These are phyloP conservation scores for Myocastor coypus DNA, from an alignment of 2,113 vertebrate species.

Conservation along the genomic window DNA sequence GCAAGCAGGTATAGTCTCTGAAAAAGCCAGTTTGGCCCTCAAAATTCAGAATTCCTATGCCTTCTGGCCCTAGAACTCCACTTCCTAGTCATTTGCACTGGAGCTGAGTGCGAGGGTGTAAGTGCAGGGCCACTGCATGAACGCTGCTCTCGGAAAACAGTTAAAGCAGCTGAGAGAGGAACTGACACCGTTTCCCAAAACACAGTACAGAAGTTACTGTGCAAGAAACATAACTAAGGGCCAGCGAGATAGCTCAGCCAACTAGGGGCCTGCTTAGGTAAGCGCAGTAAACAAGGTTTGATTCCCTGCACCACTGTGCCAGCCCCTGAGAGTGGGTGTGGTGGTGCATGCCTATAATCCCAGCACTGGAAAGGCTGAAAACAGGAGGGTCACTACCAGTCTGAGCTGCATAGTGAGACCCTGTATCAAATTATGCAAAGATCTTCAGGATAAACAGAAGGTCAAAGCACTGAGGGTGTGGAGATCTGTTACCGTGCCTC, in stretches of 20 bases:
- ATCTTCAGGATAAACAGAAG: background rate
- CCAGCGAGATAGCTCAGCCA: no score
- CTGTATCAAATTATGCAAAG: background rate
- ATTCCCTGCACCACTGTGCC: no score
- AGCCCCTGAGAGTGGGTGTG: no score
- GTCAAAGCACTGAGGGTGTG: background rate
- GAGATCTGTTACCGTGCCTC: background rate
- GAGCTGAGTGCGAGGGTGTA: background rate
- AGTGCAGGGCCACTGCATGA: background rate
- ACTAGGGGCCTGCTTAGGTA: no score
- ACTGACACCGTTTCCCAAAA: background rate
- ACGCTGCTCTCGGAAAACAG: background rate
- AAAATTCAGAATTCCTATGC: background rate
- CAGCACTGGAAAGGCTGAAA: no score
- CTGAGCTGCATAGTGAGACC: no score
- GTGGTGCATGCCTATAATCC: no score
- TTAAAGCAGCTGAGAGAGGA: background rate
- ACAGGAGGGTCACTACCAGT: no score
- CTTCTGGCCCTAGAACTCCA: background rate
- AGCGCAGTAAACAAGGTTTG: no score
- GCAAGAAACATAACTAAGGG: background rate
- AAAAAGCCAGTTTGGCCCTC: background rate
- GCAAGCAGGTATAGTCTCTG: background rate
- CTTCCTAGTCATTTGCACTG: background rate
- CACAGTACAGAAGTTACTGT: background rate